A percentile compares a stretch with the other conserved stretches of the same genome.
Evolutionary conservation across 2,113 vertebrate genomes (phyloP).

Genomic region (Chaenogobius annularis): DNA sequence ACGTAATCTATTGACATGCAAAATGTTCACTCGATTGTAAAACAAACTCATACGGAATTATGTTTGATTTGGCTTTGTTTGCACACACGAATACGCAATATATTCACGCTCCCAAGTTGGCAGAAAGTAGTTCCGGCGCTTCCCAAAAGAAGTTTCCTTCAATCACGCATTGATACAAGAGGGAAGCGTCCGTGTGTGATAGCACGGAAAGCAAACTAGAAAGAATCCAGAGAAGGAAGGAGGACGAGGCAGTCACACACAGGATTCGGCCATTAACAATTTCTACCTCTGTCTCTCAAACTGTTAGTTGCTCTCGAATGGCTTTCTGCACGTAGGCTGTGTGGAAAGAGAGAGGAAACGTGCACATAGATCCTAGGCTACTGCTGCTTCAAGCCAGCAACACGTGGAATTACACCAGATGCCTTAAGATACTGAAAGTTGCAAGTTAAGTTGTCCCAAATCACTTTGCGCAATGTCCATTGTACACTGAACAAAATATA

Average conservation of each 20-base stretch:
- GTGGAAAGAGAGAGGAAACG: conserved; percentile 20
- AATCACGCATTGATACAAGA: conserved; percentile 76
- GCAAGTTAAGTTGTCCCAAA: no score
- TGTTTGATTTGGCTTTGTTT: background rate
- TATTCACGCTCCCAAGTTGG: conserved; percentile 42
- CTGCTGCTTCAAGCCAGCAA: conserved; percentile 29
- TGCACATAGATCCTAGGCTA: conserved; percentile 2
- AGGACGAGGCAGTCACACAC: conserved; percentile 26
- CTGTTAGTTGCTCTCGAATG: background rate
- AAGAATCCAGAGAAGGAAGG: conserved; percentile 62
- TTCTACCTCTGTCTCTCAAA: conserved; percentile 40
- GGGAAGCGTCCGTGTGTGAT: conserved; percentile 71
- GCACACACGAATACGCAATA: rapidly evolving
- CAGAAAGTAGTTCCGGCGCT: conserved; percentile 76
- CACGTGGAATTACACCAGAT: conserved; percentile 70
- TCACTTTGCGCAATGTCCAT: no score
- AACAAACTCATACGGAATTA: background rate
- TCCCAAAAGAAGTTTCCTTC: conserved; percentile 81
- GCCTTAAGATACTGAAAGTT: background rate
- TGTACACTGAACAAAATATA: no score
- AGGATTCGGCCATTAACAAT: conserved; percentile 46
- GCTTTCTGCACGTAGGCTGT: conserved; percentile 3
- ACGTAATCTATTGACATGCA: background rate
- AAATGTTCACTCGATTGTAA: background rate
- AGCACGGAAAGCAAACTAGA: conserved; percentile 67